phyloP scores from a whole-genome alignment of 1,140 invertebrate genomes.

The Thaumatotibia leucotreta region DNA sequence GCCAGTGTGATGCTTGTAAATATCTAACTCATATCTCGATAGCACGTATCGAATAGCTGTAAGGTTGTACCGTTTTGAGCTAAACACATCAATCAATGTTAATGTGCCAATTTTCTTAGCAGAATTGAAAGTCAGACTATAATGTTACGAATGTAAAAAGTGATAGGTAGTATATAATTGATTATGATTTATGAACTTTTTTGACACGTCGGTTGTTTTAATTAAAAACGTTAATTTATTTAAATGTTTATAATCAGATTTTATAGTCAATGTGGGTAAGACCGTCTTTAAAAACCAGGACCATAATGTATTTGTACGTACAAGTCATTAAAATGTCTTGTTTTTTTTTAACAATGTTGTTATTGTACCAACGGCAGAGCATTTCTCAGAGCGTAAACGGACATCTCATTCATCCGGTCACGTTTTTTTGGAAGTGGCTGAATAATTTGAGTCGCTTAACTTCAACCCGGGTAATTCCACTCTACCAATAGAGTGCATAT shows the following conservation, averaged over 20 bases:
- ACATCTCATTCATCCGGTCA: too few species aligned
- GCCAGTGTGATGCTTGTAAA: background rate
- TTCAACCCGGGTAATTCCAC: too few species aligned
- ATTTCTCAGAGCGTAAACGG: too few species aligned
- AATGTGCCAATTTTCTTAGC: background rate
- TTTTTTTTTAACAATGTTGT: too few species aligned
- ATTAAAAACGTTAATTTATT: background rate
- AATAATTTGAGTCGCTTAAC: too few species aligned
- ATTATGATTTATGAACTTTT: background rate
- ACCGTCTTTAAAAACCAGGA: background rate
- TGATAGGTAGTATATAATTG: background rate
- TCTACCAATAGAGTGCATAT: too few species aligned
- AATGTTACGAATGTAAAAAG: background rate
- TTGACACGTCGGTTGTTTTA: background rate
- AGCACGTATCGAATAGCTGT: background rate
- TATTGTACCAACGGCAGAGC: too few species aligned
- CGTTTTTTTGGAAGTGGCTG: too few species aligned
- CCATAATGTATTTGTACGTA: too few species aligned
- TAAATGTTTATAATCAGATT: background rate
- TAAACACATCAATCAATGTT: background rate
- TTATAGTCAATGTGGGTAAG: background rate
- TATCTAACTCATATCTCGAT: slow-evolving; percentile 10
- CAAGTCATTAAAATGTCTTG: too few species aligned
- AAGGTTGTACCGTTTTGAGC: background rate
- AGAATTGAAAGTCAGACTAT: background rate